These are phyloP conservation scores for Trichopria drosophilae DNA, from an alignment of 2,888 invertebrate species.

Conservation along the genomic window DNA sequence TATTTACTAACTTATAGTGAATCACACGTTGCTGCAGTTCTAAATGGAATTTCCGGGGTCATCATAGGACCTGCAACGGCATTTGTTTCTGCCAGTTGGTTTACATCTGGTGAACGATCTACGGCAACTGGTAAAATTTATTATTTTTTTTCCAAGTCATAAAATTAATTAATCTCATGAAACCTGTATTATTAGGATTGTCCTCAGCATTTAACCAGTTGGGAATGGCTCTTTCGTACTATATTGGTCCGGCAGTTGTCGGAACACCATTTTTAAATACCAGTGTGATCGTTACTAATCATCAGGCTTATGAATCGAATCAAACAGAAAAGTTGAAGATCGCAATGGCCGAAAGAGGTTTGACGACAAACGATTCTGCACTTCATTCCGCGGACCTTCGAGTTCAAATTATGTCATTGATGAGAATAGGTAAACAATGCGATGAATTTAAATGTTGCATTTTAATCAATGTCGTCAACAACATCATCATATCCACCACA, in stretches of 20 bases:
- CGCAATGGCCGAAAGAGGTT: too few relatives aligned
- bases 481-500: too few relatives aligned
- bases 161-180: background rate
- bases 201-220: conserved; percentile 46
- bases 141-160: conserved; percentile 1
- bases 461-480: too few relatives aligned
- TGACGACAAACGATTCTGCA: conserved; percentile 6
- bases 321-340: too few relatives aligned
- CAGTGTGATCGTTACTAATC: too few relatives aligned
- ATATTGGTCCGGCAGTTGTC: conserved; percentile 42
- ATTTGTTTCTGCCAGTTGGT: conserved; percentile 58
- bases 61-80: conserved; percentile 55
- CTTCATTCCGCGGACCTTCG: conserved; percentile 26
- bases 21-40: conserved; percentile 52
- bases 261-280: conserved; percentile 6
- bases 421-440: conserved; percentile 41
- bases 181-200: conserved; percentile 43
- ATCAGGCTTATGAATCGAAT: too few relatives aligned
- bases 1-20: conserved; percentile 36
- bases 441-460: too few relatives aligned
- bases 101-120: conserved; percentile 57
- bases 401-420: conserved; percentile 39
- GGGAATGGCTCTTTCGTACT: conserved; percentile 46
- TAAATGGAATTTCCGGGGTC: conserved; percentile 57
- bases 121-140: conserved; percentile 53